Base-by-base conservation (phyloP, 2,113 vertebrate species). In the Serilophus lunatus region DNA sequence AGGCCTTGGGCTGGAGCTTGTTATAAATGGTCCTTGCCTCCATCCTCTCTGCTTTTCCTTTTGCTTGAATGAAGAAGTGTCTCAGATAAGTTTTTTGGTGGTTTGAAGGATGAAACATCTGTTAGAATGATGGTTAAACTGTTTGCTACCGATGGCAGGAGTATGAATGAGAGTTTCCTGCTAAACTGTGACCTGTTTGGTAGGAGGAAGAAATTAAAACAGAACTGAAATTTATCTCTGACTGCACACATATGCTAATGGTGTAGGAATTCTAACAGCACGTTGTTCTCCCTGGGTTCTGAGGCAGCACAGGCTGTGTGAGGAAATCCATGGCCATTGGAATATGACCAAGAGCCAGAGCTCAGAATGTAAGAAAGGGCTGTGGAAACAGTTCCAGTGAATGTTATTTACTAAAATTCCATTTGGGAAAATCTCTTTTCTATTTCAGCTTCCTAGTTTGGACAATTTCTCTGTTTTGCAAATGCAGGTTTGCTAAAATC, bases 41-140 rank as follows among this genome's bases (percentile, higher is more conserved):
- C 92, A 87, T 84, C 82, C 35, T 92, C 93, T 94, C 35, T 95
- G 78, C 81, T 81, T 94, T 83, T 70, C 91, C 49, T 91, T 81
- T 93, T 94, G 61, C 95, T 97, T 29, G 7, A 97, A 97, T 96
- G 95, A 97, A 92, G 83, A 97, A 86, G 8, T 87, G 33, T 83
- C 82, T 88, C 84, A 84, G 97, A 95, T 97, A 96, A 97, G 95
- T 90, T 84, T 76, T 86, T 63, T 61, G 8, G n/a, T 65, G 36
- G 53, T 82, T 95, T 35, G 40, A 81, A 84, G 53, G 82, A 76
- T 66, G 49, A 93, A 56, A 20, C 20, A 10, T 53, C 20, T 57
- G 31, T 82, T 82, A 11, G 70, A 74, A 31, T 31, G 18, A 4
- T 33, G 12, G 23, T 68, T 57, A 65, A 94, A 54, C 35, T 90